A percentile compares a stretch with the other conserved stretches of the same genome.
These are phyloP conservation scores for Ceryle rudis DNA, from an alignment of 2,797 vertebrate genomes.

Conservation along the genomic window DNA sequence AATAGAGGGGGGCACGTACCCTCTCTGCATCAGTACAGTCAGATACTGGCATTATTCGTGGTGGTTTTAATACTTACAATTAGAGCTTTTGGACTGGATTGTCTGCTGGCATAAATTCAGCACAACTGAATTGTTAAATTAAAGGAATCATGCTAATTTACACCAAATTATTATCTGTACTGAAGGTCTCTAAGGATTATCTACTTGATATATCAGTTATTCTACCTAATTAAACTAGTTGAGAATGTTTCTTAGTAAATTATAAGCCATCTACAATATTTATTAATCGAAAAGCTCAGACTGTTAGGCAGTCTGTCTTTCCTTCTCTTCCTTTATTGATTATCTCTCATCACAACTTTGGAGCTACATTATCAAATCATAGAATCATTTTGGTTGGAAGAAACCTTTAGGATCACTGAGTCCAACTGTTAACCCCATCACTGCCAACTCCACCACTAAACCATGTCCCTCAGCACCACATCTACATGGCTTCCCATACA, in stretches of 20 bases:
- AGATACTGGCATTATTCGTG: slow-evolving; percentile 27
- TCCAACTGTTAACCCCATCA: too few relatives aligned
- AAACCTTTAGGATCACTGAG: too few relatives aligned
- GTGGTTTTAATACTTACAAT: slow-evolving; percentile 32
- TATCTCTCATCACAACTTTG: not conserved
- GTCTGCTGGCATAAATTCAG: slow-evolving; percentile 38
- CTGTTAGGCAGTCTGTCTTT: not conserved
- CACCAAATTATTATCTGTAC: slow-evolving; percentile 17
- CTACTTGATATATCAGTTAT: not conserved
- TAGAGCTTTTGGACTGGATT: not conserved
- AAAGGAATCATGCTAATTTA: slow-evolving; percentile 13
- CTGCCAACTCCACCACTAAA: too few relatives aligned
- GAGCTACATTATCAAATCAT: not conserved
- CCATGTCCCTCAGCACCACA: too few relatives aligned
- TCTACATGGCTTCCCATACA: not conserved
- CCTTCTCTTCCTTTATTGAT: not conserved
- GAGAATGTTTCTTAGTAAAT: slow-evolving; percentile 18
- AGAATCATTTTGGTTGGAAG: too few relatives aligned
- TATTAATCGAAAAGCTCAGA: slow-evolving; percentile 14
- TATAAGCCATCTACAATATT: not conserved
- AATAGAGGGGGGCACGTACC: not conserved
- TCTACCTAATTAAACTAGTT: slow-evolving; percentile 43
- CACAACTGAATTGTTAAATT: not conserved
- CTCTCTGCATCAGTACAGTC: not conserved
- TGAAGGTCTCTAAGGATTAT: slow-evolving; percentile 27